Base-by-base conservation (phyloP, 2,113 vertebrate genomes). In the Hydrochoerus hydrochaeris region DNA sequence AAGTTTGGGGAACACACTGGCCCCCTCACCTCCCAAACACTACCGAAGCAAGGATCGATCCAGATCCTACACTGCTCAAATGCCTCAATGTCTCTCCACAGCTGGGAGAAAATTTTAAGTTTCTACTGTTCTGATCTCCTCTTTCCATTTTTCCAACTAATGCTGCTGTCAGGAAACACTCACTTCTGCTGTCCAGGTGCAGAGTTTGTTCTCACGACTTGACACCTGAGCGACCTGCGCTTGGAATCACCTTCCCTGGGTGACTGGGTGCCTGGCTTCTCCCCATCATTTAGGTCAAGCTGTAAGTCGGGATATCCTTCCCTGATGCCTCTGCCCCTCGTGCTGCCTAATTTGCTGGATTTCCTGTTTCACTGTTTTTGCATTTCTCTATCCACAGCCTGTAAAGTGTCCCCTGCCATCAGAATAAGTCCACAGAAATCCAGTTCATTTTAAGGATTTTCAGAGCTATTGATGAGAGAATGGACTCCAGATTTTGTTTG, bases 321-420 rank as follows among this genome's bases (percentile, higher is more conserved):
- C 38, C 24, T 24, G 30, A n/a, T 71, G 2, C 22, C 12, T 58
- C 14, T 22, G 19, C 8, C 5, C 3, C 69, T n/a, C 26, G 62
- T 9, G 7, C n/a, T 30, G 30, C 9, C 24, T 52, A 82, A 24
- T 87, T 69, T 71, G 7, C 28, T 54, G 35, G 4, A 32, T 57
- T 87, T 87, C 94, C 73, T 46, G 10, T 63, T 67, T 97, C 8
- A 7, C 22, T n/a, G 6, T 12, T 89, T 78, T 71, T 93, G 80
- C 12, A 22, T 13, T 88, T 82, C 4, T 88, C 57, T 46, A 28
- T 85, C 52, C 12, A 16, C 28, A 82, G n/a, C n/a, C 3, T 26
- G 28, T 78, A 44, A 63, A 26, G 1, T 77, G 73, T 88, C 83
- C 3, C 2, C 10, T 77, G 17, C 10, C 46, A 32, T 93, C 60